phyloP scores from a whole-genome alignment of 2,797 vertebrate species.

The Liasis olivaceus region DNA sequence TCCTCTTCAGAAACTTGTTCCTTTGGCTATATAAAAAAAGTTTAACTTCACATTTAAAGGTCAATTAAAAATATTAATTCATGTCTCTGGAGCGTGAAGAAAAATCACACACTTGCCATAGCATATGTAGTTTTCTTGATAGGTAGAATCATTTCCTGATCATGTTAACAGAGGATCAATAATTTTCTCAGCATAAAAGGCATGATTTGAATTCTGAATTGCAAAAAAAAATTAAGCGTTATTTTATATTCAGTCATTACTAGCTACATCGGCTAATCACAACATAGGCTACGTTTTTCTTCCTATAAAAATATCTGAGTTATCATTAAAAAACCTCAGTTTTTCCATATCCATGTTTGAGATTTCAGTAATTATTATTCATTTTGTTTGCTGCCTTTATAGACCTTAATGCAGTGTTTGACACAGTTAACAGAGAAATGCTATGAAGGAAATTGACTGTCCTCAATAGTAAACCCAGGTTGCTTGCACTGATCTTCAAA shows the following conservation, averaged over 20 bases:
- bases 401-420: too few relatives aligned
- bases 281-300: background rate
- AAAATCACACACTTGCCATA: background rate
- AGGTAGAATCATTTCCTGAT: background rate
- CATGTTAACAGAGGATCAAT: background rate
- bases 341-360: too few relatives aligned
- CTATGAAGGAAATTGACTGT: too few relatives aligned
- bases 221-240: background rate
- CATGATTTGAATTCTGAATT: background rate
- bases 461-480: too few relatives aligned
- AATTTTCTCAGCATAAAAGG: background rate
- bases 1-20: background rate
- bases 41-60: background rate
- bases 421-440: too few relatives aligned
- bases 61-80: background rate
- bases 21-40: too few relatives aligned
- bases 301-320: background rate
- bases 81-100: background rate
- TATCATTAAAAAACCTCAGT: background rate
- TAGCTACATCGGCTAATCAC: background rate
- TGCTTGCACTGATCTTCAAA: too few relatives aligned
- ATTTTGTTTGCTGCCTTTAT: too few relatives aligned
- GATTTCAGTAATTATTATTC: background rate
- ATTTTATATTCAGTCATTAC: background rate
- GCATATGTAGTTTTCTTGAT: background rate